Evolutionary conservation across 2,888 invertebrate species (phyloP).

Genomic region (Barypeithes pellucidus): DNA sequence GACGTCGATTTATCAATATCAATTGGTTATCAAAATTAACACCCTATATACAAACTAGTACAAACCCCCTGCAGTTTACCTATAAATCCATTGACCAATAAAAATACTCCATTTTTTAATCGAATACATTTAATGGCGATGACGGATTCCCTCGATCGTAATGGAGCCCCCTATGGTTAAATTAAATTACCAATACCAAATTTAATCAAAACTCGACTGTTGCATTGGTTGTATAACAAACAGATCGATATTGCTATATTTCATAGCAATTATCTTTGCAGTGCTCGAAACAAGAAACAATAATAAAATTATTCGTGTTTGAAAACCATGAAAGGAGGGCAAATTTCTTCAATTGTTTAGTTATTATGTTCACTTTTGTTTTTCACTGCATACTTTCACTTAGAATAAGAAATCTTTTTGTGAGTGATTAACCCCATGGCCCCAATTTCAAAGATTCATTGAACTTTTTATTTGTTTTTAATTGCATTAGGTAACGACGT

Average conservation of each 20-base stretch:
- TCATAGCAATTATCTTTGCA: neutral
- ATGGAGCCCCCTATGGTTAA: neutral
- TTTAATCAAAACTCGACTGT: neutral
- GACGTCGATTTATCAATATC: too few species aligned
- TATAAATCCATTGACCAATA: neutral
- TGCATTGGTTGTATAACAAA: slow-evolving; percentile 20
- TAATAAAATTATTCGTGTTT: slow-evolving; percentile 17
- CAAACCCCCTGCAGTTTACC: too few species aligned
- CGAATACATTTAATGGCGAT: neutral
- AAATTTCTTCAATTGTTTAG: slow-evolving; percentile 49
- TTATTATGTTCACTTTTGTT: slow-evolving; percentile 50
- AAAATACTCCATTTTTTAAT: neutral
- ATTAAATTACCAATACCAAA: slow-evolving; percentile 6
- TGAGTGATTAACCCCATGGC: slow-evolving; percentile 36
- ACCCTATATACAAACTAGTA: too few species aligned
- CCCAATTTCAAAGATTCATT: slow-evolving; percentile 33
- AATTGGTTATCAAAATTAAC: too few species aligned
- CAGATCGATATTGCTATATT: slow-evolving; percentile 21
- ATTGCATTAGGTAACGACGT: slow-evolving; percentile 11
- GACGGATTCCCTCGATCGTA: neutral
- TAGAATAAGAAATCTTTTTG: slow-evolving; percentile 41
- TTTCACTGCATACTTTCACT: slow-evolving; percentile 48
- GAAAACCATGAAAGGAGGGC: slow-evolving; percentile 43
- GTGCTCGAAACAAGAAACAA: neutral
- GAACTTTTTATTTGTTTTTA: slow-evolving; percentile 31